A percentile compares a stretch with the other conserved stretches of the same genome.
Evolutionary conservation across 2,888 invertebrate species (phyloP).

Genomic region (Apomyelois bistriatella): DNA sequence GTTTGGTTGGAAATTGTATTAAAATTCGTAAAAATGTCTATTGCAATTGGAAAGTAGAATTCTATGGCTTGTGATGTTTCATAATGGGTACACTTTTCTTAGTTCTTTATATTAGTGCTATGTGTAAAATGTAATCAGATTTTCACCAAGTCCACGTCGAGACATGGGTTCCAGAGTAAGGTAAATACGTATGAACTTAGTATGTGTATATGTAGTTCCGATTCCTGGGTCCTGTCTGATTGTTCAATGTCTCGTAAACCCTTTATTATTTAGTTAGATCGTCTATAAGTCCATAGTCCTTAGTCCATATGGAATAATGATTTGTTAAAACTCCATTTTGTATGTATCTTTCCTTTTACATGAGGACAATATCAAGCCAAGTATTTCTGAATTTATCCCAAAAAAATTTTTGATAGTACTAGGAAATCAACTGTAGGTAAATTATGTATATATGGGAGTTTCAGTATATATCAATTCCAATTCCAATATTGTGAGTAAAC

Average conservation of each 20-base stretch:
- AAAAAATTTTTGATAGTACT: too few species aligned
- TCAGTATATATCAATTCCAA: too few species aligned
- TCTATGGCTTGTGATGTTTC: conserved; percentile 64
- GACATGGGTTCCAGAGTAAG: conserved; percentile 76
- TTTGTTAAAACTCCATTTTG: conserved; percentile 1
- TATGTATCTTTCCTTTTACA: too few species aligned
- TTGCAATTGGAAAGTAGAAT: conserved; percentile 37
- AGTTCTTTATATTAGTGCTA: conserved; percentile 29
- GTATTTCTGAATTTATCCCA: too few species aligned
- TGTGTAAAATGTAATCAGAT: conserved; percentile 58
- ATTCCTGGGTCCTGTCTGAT: background rate
- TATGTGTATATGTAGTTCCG: background rate
- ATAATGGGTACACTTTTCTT: conserved; percentile 39
- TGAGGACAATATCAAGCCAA: too few species aligned
- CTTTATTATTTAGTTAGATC: background rate
- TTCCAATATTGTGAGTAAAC: too few species aligned
- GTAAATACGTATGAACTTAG: conserved; percentile 37
- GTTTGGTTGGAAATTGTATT: conserved; percentile 33
- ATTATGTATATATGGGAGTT: too few species aligned
- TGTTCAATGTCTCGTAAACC: background rate
- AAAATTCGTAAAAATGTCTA: conserved; percentile 42
- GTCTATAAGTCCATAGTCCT: background rate
- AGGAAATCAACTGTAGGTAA: too few species aligned
- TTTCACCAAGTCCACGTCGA: conserved; percentile 58
- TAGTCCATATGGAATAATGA: too few species aligned